Evolutionary conservation across 2,888 invertebrate genomes (phyloP).

Genomic region (Eulithis prunata): DNA sequence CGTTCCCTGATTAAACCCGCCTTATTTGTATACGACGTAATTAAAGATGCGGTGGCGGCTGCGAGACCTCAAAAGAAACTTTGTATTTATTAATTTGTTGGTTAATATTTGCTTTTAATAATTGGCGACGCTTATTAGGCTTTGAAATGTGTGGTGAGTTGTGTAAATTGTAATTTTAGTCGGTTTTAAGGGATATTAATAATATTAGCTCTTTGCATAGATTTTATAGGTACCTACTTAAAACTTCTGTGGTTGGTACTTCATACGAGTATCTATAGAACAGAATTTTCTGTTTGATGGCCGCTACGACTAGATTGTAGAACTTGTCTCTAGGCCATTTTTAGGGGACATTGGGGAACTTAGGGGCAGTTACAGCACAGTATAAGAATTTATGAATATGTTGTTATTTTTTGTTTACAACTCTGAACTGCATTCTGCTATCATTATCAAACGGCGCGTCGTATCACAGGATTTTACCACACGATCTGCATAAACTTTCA

Average conservation of each 20-base stretch:
- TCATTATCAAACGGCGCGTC: conserved; percentile 4
- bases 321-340: too few species aligned
- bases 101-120: conserved; percentile 80
- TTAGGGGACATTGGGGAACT: too few species aligned
- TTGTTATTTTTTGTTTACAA: neutral
- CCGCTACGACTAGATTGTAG: too few species aligned
- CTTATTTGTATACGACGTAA: conserved; percentile 75
- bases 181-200: neutral
- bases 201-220: neutral
- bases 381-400: neutral
- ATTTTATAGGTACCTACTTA: neutral
- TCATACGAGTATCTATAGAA: too few species aligned
- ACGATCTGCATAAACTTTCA: conserved; percentile 72
- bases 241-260: too few species aligned
- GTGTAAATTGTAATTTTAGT: conserved; percentile 22
- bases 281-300: too few species aligned
- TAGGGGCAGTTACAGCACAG: too few species aligned
- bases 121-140: conserved; percentile 63
- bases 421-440: neutral
- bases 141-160: conserved; percentile 47
- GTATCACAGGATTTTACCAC: conserved; percentile 27
- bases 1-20: conserved; percentile 73
- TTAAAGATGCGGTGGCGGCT: conserved; percentile 73
- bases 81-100: conserved; percentile 77
- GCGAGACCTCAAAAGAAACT: conserved; percentile 75